phyloP scores from a whole-genome alignment of 2,113 vertebrate genomes.

The Sinocyclocheilus maitianheensis region DNA sequence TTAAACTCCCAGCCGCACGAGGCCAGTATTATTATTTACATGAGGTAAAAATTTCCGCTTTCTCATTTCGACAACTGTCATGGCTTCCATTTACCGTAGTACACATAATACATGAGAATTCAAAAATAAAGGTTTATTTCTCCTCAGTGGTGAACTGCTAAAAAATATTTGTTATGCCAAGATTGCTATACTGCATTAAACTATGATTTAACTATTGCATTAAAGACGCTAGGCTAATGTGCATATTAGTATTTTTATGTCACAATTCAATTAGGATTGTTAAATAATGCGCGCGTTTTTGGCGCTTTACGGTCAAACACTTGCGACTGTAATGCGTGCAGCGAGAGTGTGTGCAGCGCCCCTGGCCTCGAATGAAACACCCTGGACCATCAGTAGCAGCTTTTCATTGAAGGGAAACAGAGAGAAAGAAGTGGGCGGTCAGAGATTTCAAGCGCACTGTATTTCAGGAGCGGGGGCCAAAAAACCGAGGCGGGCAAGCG shows the following conservation, averaged over 20 bases:
- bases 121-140: neutral
- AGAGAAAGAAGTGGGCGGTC: conserved; percentile 51
- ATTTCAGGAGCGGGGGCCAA: conserved; percentile 60
- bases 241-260: neutral
- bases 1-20: conserved; percentile 29
- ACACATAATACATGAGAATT: neutral
- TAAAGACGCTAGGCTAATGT: neutral
- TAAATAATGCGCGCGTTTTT: neutral
- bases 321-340: neutral
- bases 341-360: conserved; percentile 25
- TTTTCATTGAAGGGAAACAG: conserved; percentile 27
- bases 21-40: conserved; percentile 34
- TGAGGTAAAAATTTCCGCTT: conserved; percentile 45
- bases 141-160: neutral
- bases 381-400: neutral
- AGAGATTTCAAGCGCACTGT: conserved; percentile 50
- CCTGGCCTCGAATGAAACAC: conserved; percentile 42
- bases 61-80: conserved; percentile 52
- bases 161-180: neutral
- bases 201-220: neutral
- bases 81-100: conserved; percentile 40
- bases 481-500: conserved; percentile 57
- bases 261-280: rapidly evolving
- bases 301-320: neutral
- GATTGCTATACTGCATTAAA: neutral